Conservation (phyloP, 2,797 vertebrate genomes). For the Girardinus metallicus region DNA sequence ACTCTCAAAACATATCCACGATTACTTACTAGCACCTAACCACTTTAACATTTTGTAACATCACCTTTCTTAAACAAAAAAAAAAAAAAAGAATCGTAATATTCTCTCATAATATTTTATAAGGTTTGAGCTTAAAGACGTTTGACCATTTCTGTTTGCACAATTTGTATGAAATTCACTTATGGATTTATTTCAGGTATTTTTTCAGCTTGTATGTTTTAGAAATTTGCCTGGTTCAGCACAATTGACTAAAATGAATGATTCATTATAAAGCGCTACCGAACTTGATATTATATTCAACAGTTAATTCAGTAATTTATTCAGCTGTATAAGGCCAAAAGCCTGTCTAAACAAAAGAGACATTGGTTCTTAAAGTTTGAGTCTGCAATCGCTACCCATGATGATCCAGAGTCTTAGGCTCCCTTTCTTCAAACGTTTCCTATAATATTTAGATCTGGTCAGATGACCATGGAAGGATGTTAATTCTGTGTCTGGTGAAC, state of each 20-base stretch:
- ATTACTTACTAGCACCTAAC: not conserved
- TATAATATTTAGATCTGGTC: not conserved
- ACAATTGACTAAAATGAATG: not conserved
- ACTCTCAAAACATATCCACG: not conserved
- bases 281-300: not conserved
- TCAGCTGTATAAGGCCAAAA: not conserved
- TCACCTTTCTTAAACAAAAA: not conserved
- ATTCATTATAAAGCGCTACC: not conserved
- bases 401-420: not conserved
- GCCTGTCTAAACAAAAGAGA: not conserved
- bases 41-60: not conserved
- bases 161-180: too few species aligned
- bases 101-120: not conserved
- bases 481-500: not conserved
- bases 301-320: not conserved
- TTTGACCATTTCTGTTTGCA: not conserved
- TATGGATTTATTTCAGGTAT: too few species aligned
- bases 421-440: not conserved
- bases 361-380: not conserved
- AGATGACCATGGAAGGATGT: not conserved
- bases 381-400: not conserved
- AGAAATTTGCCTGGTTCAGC: not conserved
- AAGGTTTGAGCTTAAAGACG: not conserved
- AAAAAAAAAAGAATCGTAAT: too few species aligned
- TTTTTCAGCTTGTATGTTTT: not conserved